These are phyloP conservation scores for Oncopodura yosiiana DNA, from an alignment of 1,140 invertebrate genomes.

Conservation along the genomic window DNA sequence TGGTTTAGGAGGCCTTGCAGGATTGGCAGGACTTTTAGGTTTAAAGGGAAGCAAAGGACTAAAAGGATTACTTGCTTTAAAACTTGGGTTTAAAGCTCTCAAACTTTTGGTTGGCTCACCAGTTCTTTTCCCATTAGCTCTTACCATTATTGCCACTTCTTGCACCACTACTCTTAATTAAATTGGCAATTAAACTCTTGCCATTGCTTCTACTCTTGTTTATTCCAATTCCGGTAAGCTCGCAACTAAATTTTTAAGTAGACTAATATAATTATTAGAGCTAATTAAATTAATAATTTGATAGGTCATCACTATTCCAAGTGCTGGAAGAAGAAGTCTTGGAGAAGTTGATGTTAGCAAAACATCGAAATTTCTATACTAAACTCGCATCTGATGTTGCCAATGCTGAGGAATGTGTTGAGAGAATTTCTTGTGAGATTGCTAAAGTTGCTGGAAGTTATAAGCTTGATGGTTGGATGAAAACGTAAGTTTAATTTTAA, in stretches of 20 bases:
- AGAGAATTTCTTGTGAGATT: conserved; percentile 9
- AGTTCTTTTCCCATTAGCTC: neutral
- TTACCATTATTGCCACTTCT: neutral
- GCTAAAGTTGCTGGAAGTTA: neutral
- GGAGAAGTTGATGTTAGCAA: neutral
- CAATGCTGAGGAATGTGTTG: conserved; percentile 3
- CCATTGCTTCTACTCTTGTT: neutral
- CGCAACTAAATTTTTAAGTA: no score
- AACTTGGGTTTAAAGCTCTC: neutral
- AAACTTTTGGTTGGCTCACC: neutral
- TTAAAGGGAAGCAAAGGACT: conserved; percentile 1
- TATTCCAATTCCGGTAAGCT: conserved; percentile 5
- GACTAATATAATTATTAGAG: no score
- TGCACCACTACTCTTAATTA: neutral
- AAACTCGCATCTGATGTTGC: neutral
- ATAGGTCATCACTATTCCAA: conserved; percentile 6
- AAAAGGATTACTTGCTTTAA: neutral
- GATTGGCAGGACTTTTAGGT: neutral
- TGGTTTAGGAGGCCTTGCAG: no score
- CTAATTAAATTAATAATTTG: no score
- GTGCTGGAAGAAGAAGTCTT: neutral
- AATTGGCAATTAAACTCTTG: no score
- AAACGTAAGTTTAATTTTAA: neutral
- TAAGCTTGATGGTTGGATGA: conserved; percentile 8
- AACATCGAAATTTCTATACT: neutral